Percentiles rank a stretch among this genome's conserved stretches.
These are phyloP conservation scores for Oconnorella tubifera DNA, from an alignment of 2,888 invertebrate genomes.

Conservation along the genomic window DNA sequence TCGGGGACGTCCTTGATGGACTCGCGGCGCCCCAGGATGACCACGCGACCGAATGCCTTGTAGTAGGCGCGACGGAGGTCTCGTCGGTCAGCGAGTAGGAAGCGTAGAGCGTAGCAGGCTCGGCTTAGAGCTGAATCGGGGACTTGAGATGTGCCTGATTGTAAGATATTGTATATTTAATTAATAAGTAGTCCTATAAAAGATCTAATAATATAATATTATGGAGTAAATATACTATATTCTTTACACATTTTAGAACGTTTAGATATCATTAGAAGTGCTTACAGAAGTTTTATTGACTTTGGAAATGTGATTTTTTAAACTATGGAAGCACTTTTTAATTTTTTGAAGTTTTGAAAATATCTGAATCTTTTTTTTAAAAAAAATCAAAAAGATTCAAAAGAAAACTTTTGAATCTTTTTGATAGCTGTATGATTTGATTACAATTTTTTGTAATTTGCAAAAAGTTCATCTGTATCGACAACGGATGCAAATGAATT, in stretches of 20 bases:
- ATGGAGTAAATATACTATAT: neutral
- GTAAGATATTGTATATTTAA: neutral
- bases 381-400: too few relatives aligned
- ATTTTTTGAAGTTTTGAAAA: too few relatives aligned
- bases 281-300: too few relatives aligned
- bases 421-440: too few relatives aligned
- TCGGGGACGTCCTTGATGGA: conserved; percentile 40
- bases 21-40: conserved; percentile 38
- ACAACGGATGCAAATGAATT: too few relatives aligned
- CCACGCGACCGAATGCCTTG: conserved; percentile 40
- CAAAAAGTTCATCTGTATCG: too few relatives aligned
- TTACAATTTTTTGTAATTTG: too few relatives aligned
- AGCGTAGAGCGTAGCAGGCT: conserved; percentile 44
- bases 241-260: too few relatives aligned
- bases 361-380: too few relatives aligned
- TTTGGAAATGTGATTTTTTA: too few relatives aligned
- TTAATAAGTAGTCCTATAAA: neutral
- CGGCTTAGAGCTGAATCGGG: conserved; percentile 40
- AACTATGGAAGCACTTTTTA: too few relatives aligned
- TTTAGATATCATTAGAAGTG: neutral
- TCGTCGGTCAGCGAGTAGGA: conserved; percentile 42
- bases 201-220: neutral
- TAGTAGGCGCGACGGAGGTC: conserved; percentile 40
- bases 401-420: too few relatives aligned
- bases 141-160: conserved; percentile 36